Conservation (phyloP, 2,113 vertebrate genomes). For the Furnarius figulus region DNA sequence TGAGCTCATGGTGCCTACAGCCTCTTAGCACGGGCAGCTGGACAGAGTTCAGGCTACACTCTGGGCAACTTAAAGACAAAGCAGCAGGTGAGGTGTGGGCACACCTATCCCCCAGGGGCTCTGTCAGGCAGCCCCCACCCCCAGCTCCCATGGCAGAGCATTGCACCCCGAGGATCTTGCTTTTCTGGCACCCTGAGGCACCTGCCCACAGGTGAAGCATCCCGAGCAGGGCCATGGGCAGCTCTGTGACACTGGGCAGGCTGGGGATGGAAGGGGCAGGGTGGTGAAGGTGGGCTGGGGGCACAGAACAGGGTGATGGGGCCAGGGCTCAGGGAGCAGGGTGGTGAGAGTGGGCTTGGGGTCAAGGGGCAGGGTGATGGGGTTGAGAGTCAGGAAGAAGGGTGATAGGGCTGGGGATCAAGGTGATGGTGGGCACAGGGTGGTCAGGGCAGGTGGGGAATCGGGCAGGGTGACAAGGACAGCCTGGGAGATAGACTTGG, state of each 20-base stretch:
- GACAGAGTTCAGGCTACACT: neutral
- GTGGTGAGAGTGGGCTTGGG: neutral
- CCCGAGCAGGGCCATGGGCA: neutral
- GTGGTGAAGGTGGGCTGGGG: no score
- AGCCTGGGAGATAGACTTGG: no score
- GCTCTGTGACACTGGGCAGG: neutral
- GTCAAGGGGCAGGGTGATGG: no score
- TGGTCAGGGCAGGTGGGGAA: no score
- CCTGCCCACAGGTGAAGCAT: neutral
- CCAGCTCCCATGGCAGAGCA: neutral
- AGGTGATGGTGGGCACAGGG: no score
- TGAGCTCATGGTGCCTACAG: no score
- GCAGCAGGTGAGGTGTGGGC: neutral
- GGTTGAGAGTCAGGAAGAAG: no score
- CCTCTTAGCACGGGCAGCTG: no score
- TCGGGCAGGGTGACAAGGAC: no score
- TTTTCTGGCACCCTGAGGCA: neutral
- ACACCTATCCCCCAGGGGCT: neutral
- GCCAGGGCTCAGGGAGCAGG: neutral
- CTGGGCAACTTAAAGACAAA: neutral
- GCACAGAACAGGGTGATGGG: neutral
- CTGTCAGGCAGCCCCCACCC: neutral
- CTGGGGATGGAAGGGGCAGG: neutral
- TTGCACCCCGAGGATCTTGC: no score
- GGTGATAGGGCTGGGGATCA: no score